Base-by-base conservation (phyloP, 1,140 invertebrate species). In the Centruroides sculpturatus region DNA sequence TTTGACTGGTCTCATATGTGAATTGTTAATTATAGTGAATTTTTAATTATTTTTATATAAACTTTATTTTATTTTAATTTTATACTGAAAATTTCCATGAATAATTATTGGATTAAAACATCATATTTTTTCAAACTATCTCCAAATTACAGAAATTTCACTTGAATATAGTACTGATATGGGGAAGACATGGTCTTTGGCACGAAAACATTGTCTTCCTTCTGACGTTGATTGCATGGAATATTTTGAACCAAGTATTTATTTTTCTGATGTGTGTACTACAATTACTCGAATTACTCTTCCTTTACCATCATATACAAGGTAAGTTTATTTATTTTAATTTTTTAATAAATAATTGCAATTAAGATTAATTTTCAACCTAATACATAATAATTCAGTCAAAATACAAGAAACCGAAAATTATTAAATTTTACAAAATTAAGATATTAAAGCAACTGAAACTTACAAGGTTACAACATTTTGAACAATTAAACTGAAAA, bases 121-220 rank as follows among this genome's bases (percentile, higher is more conserved):
- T 23, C 2, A 23, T 23, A 34, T 53, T 12, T 23, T 53, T 53
- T 53, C 34, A 12, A 53, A 1, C 34, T 53, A 53, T 12, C 34
- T 53, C 12, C 9, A 13, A 41, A 11, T 64, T 58, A 4, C 23
- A 64, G 62, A 58, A 55, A 69, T 75, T 34, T 66, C 64, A 46
- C 65, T 78, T 52, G 70, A 78, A 55, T 78, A 75, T 62, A 77
- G 76, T 10, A 70, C 70, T 3, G 71, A 78, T 58, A 71, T 71
- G 66, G 76, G 76, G 9, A 70, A 71, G 56, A 71, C 68, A 0
- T 78, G 76, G 76, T 64, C 70, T 52, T 66, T 74, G 12, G 72
- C 76, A 13, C 64, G 71, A 5, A 67, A 72, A n/a, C 68, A 74
- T 56, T 78, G 76, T 66, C 61, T 69, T 9, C 74, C 73, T 0